phyloP scores from a whole-genome alignment of 2,888 invertebrate species.

The Meiosimyza platycephala region DNA sequence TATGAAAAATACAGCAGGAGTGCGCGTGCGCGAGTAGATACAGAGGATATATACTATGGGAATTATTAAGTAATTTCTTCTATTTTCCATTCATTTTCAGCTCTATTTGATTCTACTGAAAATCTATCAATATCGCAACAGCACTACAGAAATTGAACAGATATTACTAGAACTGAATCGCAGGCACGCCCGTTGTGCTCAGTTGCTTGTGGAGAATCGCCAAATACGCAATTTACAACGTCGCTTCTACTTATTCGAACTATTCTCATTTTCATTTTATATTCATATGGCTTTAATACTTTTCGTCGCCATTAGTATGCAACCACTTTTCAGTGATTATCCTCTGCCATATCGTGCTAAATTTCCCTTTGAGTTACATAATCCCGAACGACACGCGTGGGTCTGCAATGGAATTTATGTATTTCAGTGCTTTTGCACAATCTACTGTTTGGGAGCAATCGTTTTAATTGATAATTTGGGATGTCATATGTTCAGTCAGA shows the following conservation, averaged over 20 bases:
- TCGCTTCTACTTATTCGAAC: conserved; percentile 49
- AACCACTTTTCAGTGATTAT: conserved; percentile 49
- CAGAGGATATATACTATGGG: too few relatives aligned
- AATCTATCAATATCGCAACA: conserved; percentile 41
- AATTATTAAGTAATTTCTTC: background rate
- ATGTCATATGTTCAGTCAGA: conserved; percentile 51
- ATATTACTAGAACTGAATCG: conserved; percentile 45
- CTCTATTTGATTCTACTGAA: conserved; percentile 51
- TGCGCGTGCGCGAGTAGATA: too few relatives aligned
- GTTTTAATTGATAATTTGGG: conserved; percentile 52
- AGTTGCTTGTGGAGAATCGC: conserved; percentile 10
- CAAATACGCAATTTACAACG: conserved; percentile 48
- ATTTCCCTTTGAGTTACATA: conserved; percentile 52
- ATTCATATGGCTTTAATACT: conserved; percentile 46
- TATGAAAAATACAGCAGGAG: too few relatives aligned
- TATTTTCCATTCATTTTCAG: conserved; percentile 42
- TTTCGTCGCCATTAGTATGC: conserved; percentile 49
- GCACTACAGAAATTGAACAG: conserved; percentile 48
- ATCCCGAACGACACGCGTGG: conserved; percentile 39
- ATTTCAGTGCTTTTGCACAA: conserved; percentile 48
- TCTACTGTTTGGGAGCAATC: conserved; percentile 50
- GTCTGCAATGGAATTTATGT: conserved; percentile 45
- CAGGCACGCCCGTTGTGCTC: conserved; percentile 34
- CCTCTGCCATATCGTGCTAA: conserved; percentile 51
- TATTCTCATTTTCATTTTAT: conserved; percentile 38